Evolutionary conservation across 2,888 invertebrate genomes (phyloP), one percentile per base, ranked within the genome.

Genomic region (Mellilla xanthometata): DNA sequence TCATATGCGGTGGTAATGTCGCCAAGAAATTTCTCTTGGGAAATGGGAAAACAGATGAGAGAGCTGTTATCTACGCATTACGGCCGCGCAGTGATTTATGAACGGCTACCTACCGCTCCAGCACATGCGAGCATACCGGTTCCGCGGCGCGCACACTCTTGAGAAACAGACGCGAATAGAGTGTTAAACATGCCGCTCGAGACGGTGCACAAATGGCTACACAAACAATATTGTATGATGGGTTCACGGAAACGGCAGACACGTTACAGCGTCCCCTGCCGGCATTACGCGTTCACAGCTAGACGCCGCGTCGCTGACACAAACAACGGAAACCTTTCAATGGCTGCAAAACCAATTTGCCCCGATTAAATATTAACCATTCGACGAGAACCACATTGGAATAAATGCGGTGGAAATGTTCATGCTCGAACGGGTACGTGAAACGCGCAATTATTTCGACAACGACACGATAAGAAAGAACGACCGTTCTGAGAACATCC

Each of bases 31-130:
- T 82, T 82, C 82, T 82, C 81, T 62, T 60, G 83, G 79, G 83
- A 86, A 85, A 86, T 85, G 82, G 83, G 76, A 79, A 84, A 85
- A 86, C 86, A 86, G 86, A 86, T 83, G 84, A 84, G 83, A 80
- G 82, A 79, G 81, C 80, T 85, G 76, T 85, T 86, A 85, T 86
- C 87, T 84, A 82, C 83, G 81, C 85, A 85, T 86, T 84, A 85
- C 81, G 77, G 74, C 63, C 68, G 75, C 73, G 73, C 70, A 58
- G 80, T 86, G 85, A 86, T 85, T 85, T 86, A 85, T 76, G 83
- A 82, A 54, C 71, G 71, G 73, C 82, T 81, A 77, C 81, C 72
- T 61, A 64, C 70, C 65, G 54, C 55, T 56, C 40, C 62, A 64
- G 12, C 68, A 72, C 76, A 75, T 66, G 62, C 67, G 62, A 66